A percentile compares a stretch with the other conserved stretches of the same genome.
Conservation (phyloP, 1,140 invertebrate genomes). For the Geopemphigus sp. region DNA sequence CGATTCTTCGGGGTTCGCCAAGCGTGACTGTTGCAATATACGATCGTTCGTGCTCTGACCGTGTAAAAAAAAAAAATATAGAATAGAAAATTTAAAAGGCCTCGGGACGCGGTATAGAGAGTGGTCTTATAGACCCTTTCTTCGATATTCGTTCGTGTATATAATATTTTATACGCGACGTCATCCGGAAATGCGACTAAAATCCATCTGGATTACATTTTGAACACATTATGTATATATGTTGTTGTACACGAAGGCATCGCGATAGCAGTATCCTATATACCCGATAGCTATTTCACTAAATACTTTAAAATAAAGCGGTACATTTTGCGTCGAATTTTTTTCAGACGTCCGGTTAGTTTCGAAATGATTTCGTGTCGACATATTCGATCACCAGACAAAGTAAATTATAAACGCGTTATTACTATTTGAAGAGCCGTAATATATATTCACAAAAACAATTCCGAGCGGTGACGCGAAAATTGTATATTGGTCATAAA, state of each 20-base stretch:
- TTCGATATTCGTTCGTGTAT: background rate
- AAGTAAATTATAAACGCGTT: no score
- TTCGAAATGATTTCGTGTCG: no score
- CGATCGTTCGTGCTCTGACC: slow-evolving; percentile 22
- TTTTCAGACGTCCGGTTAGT: no score
- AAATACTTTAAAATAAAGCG: background rate
- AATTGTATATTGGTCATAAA: no score
- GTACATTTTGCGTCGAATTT: no score
- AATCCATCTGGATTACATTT: background rate
- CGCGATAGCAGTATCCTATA: background rate
- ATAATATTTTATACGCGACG: background rate
- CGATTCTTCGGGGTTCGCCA: slow-evolving; percentile 39
- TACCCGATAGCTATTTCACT: background rate
- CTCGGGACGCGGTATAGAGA: background rate
- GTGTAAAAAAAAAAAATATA: background rate
- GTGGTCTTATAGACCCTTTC: background rate
- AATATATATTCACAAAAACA: no score
- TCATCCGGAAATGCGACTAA: background rate
- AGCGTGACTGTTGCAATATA: slow-evolving; percentile 35
- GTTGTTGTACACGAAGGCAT: background rate
- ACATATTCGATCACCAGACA: no score
- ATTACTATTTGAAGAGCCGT: no score
- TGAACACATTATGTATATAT: background rate
- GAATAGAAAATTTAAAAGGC: slow-evolving; percentile 21
- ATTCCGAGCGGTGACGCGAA: no score